Conservation (phyloP, 2,113 vertebrate species). For the Quiscalus mexicanus region DNA sequence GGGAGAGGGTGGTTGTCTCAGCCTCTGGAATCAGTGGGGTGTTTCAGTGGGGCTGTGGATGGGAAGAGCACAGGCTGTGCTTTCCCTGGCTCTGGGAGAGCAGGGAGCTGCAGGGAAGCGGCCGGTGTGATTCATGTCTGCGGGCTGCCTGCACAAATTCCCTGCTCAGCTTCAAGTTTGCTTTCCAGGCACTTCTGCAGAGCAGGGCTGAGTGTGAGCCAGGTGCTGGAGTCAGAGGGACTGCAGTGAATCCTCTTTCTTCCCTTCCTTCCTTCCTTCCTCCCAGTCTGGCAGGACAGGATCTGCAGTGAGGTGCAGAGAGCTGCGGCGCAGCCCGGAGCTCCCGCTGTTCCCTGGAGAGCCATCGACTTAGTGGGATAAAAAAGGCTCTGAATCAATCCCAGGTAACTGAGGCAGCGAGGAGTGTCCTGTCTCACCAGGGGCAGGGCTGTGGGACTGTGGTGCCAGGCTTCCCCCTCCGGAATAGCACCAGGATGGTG, state of each 20-base stretch:
- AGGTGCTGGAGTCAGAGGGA: background rate
- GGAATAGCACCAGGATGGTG: accelerated
- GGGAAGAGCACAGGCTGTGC: background rate
- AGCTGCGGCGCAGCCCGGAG: background rate
- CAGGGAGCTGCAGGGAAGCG: background rate
- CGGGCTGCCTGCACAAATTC: background rate
- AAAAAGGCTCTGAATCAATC: background rate
- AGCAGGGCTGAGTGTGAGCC: background rate
- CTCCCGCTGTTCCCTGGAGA: background rate
- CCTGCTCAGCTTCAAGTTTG: background rate
- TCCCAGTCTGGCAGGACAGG: background rate
- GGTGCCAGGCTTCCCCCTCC: background rate
- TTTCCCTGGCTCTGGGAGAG: background rate
- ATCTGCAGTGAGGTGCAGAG: conserved; percentile 23
- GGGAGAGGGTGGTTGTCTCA: background rate
- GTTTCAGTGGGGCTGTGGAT: background rate
- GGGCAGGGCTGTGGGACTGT: background rate
- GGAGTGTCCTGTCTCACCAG: background rate
- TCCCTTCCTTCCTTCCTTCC: background rate
- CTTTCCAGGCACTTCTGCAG: conserved; percentile 46
- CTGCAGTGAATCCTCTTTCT: conserved; percentile 9
- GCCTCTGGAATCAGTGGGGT: background rate
- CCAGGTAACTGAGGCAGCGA: conserved; percentile 4
- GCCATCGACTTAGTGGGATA: background rate
- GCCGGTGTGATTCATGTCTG: background rate